Percentiles rank a stretch among this genome's conserved stretches.
Evolutionary conservation across 2,797 vertebrate genomes (phyloP).

Genomic region (Aratinga solstitialis): DNA sequence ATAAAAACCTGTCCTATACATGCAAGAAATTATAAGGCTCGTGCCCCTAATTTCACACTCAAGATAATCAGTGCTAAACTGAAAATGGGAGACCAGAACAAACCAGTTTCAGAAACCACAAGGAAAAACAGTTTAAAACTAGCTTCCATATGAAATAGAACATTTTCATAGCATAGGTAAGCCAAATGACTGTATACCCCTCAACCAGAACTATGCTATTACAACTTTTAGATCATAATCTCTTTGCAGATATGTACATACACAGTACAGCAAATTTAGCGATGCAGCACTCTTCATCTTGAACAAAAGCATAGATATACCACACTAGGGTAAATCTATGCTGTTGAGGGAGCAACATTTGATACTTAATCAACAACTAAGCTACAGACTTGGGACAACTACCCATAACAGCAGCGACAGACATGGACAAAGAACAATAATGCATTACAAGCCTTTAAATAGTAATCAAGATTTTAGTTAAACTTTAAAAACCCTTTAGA

Average conservation of each 20-base stretch:
- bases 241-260: not conserved
- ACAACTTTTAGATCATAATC: not conserved
- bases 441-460: not conserved
- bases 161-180: not conserved
- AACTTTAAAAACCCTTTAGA: conserved; percentile 13
- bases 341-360: not conserved
- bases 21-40: not conserved
- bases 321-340: not conserved
- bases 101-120: conserved; percentile 38
- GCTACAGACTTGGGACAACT: not conserved
- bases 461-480: conserved; percentile 23
- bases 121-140: conserved; percentile 46
- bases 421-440: not conserved
- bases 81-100: conserved; percentile 12
- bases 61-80: not conserved
- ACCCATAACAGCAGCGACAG: not conserved
- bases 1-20: not conserved
- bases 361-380: conserved; percentile 12
- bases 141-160: not conserved
- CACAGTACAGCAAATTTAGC: not conserved
- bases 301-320: not conserved
- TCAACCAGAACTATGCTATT: not conserved
- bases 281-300: not conserved
- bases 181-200: not conserved
- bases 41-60: not conserved